Conservation (phyloP, 2,113 vertebrate genomes). For the Ia io region DNA sequence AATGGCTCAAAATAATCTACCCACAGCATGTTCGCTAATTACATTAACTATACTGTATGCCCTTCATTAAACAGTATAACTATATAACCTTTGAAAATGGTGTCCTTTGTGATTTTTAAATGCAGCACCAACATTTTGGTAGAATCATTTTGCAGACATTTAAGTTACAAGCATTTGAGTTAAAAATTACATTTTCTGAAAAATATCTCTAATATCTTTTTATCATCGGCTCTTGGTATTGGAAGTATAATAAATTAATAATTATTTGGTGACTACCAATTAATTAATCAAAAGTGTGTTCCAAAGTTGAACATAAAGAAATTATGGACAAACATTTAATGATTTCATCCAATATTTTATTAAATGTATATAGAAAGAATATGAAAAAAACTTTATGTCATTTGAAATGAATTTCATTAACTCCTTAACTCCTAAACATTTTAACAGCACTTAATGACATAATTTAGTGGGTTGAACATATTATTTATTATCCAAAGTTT, state of each 20-base stretch:
- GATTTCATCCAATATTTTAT: neutral
- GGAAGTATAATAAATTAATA: neutral
- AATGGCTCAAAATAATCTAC: neutral
- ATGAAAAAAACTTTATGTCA: neutral
- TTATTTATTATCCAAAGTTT: neutral
- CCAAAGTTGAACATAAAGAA: neutral
- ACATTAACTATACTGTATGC: neutral
- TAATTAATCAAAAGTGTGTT: neutral
- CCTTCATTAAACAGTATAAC: slow-evolving; percentile 42
- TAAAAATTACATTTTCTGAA: slow-evolving; percentile 45
- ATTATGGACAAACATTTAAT: neutral
- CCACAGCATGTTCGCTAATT: slow-evolving; percentile 21
- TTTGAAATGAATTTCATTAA: neutral
- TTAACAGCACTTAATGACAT: neutral
- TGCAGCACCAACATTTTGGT: slow-evolving; percentile 57
- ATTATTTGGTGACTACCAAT: neutral
- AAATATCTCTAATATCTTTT: neutral
- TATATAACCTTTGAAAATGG: slow-evolving; percentile 59
- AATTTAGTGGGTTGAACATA: neutral
- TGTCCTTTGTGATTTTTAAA: slow-evolving; percentile 60
- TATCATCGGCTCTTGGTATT: neutral
- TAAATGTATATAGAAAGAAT: neutral
- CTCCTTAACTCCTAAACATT: neutral
- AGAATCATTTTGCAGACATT: slow-evolving; percentile 37
- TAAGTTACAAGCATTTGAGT: slow-evolving; percentile 25